These are phyloP conservation scores for Gila orcuttii DNA, from an alignment of 2,113 vertebrate species.

Conservation along the genomic window DNA sequence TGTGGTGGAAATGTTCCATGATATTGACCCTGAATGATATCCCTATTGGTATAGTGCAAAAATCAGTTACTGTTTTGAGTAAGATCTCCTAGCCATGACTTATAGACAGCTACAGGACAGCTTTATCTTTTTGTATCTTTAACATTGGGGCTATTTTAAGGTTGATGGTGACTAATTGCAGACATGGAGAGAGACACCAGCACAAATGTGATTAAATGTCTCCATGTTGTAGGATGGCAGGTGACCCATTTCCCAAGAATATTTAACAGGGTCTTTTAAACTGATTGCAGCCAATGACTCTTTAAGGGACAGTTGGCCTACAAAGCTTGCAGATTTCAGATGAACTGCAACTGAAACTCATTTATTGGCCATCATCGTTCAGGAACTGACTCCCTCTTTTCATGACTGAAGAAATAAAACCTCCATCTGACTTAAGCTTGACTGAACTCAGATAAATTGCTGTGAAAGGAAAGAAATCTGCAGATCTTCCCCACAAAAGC, in stretches of 20 bases:
- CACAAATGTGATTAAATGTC: slow-evolving; percentile 64
- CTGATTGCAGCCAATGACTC: slow-evolving; percentile 39
- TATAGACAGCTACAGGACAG: not conserved
- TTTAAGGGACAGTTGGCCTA: slow-evolving; percentile 51
- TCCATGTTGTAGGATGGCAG: slow-evolving; percentile 59
- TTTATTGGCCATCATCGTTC: slow-evolving; percentile 57
- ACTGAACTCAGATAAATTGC: slow-evolving; percentile 68
- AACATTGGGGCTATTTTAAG: slow-evolving; percentile 61
- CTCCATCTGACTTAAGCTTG: slow-evolving; percentile 50
- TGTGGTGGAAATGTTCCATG: not conserved
- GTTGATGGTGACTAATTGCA: slow-evolving; percentile 54
- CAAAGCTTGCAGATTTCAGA: slow-evolving; percentile 15
- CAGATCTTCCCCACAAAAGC: slow-evolving; percentile 59
- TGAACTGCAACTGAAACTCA: slow-evolving; percentile 52
- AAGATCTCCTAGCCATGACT: not conserved
- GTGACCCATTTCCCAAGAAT: slow-evolving; percentile 60
- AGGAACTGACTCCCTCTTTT: slow-evolving; percentile 48
- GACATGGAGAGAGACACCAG: slow-evolving; percentile 51
- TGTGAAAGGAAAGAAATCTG: slow-evolving; percentile 49
- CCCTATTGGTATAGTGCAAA: not conserved
- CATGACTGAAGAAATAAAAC: slow-evolving; percentile 51
- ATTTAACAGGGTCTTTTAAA: slow-evolving; percentile 56
- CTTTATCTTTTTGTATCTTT: slow-evolving; percentile 52
- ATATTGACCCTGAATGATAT: not conserved
- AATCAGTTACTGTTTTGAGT: not conserved